phyloP scores from a whole-genome alignment of 2,797 vertebrate species.

The Acropternis orthonyx region DNA sequence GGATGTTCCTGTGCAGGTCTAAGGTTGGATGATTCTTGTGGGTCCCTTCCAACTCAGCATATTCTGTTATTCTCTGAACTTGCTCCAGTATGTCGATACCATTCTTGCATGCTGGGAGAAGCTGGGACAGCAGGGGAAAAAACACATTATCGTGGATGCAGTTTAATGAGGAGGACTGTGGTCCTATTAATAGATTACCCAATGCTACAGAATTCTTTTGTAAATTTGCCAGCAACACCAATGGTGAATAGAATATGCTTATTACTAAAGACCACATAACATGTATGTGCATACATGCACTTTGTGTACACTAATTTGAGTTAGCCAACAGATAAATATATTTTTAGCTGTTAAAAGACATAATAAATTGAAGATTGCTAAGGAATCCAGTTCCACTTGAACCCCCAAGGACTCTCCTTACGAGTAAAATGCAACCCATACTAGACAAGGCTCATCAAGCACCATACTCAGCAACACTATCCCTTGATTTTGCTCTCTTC shows the following conservation, averaged over 20 bases:
- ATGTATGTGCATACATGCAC: fast-evolving
- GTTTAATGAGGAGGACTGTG: not conserved
- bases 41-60: not conserved
- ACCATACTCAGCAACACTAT: not conserved
- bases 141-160: not conserved
- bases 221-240: not conserved
- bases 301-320: not conserved
- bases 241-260: not conserved
- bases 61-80: not conserved
- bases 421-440: not conserved
- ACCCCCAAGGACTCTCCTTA: not conserved
- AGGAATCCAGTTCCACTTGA: not conserved
- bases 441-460: not conserved
- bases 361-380: not conserved
- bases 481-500: not conserved
- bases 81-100: not conserved
- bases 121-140: not conserved
- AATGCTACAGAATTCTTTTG: not conserved
- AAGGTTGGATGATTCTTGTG: not conserved
- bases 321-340: not conserved
- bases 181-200: not conserved
- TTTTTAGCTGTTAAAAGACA: not conserved
- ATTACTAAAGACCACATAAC: not conserved
- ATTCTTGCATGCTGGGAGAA: not conserved
- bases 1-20: not conserved